Percentiles rank a stretch among this genome's conserved stretches.
These are phyloP conservation scores for Vidua chalybeata DNA, from an alignment of 2,113 vertebrate genomes.

Conservation along the genomic window DNA sequence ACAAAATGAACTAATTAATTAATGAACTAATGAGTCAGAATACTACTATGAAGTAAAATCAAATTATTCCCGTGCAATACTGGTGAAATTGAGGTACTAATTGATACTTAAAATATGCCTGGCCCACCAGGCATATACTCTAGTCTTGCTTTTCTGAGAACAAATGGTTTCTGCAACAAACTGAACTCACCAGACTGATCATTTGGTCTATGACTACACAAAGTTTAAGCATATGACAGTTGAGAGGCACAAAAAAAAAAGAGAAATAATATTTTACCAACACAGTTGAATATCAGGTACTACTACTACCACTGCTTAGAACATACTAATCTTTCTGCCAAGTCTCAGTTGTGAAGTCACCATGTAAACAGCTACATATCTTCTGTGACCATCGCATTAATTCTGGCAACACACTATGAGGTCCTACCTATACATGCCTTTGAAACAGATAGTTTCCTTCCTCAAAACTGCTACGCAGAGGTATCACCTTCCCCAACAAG, in stretches of 20 bases:
- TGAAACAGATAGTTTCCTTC: background rate
- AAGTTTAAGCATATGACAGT: background rate
- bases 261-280: background rate
- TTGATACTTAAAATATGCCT: background rate
- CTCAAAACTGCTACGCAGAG: background rate
- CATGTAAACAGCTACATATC: background rate
- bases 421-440: background rate
- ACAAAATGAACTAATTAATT: background rate
- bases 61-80: background rate
- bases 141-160: background rate
- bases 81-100: background rate
- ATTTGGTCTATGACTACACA: background rate
- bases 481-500: background rate
- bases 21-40: background rate
- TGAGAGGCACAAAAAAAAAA: background rate
- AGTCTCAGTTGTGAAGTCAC: background rate
- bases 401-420: background rate
- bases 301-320: background rate
- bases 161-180: background rate
- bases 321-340: background rate
- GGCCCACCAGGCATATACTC: background rate
- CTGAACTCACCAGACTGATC: background rate
- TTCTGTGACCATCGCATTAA: background rate
- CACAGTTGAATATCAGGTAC: background rate
- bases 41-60: background rate